Evolutionary conservation across 2,888 invertebrate species (phyloP).

Genomic region (Phytoseiulus persimilis): DNA sequence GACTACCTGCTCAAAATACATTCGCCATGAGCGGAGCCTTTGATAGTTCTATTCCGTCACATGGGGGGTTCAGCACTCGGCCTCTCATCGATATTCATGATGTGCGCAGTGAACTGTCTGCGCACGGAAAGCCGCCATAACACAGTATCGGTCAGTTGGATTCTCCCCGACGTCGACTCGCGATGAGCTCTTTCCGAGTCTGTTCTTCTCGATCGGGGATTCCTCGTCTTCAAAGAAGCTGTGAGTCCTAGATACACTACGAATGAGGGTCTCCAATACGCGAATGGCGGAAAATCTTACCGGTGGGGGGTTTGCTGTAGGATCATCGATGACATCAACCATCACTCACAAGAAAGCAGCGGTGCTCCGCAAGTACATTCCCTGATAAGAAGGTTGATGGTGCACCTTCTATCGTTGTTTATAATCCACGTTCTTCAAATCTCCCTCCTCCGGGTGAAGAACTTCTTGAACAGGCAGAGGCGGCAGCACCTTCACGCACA

Average conservation of each 20-base stretch:
- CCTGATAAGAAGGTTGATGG: background rate
- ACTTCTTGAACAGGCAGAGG: background rate
- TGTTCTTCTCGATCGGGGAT: no score
- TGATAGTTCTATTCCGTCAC: background rate
- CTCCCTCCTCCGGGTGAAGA: background rate
- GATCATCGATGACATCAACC: conserved; percentile 5
- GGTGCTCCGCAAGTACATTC: background rate
- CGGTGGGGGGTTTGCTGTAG: background rate
- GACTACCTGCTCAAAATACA: background rate
- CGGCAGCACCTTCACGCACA: background rate
- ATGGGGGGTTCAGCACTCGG: background rate
- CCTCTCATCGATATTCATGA: background rate
- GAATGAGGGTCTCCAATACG: no score
- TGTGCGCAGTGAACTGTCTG: background rate
- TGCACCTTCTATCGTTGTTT: background rate
- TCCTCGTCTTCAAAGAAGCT: no score
- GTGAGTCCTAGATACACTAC: no score
- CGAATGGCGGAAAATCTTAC: no score
- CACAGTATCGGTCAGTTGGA: no score
- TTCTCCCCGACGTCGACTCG: no score
- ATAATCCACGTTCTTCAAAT: background rate
- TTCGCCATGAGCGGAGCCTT: background rate
- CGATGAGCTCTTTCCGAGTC: no score
- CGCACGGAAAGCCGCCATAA: background rate
- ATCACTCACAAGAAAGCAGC: background rate